Conservation (phyloP, 2,113 vertebrate genomes). For the Callipepla squamata region DNA sequence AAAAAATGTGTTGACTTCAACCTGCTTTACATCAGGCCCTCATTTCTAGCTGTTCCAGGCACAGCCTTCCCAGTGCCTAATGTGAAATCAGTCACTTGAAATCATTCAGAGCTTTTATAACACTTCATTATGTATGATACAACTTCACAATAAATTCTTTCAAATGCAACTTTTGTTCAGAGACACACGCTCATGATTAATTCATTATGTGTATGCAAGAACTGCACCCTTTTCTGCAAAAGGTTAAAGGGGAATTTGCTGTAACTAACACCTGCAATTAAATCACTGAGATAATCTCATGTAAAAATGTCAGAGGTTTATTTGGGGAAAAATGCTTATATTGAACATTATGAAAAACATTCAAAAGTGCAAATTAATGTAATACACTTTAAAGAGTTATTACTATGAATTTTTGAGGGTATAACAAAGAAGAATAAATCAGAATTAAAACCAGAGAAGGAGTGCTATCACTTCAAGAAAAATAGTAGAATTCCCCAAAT, state of each 20-base stretch:
- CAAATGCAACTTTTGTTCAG: slow-evolving; percentile 18
- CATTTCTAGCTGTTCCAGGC: slow-evolving; percentile 4
- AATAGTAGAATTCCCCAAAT: not conserved
- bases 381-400: not conserved
- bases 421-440: not conserved
- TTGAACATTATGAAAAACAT: not conserved
- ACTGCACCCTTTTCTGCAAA: not conserved
- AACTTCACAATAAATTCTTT: slow-evolving; percentile 30
- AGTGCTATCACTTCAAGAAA: not conserved
- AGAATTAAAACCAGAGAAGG: not conserved
- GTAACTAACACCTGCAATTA: not conserved
- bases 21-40: slow-evolving; percentile 1
- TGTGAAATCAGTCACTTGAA: slow-evolving; percentile 16
- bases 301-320: not conserved
- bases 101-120: slow-evolving; percentile 18
- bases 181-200: slow-evolving; percentile 7
- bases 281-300: not conserved
- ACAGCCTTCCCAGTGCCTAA: slow-evolving; percentile 9
- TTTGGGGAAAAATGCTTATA: not conserved
- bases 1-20: slow-evolving; percentile 18
- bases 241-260: slow-evolving; percentile 16
- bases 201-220: slow-evolving; percentile 1
- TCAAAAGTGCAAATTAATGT: not conserved
- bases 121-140: slow-evolving; percentile 50
- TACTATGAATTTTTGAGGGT: not conserved